Evolutionary conservation across 2,113 vertebrate genomes (phyloP).

Genomic region (Noturus placidus): DNA sequence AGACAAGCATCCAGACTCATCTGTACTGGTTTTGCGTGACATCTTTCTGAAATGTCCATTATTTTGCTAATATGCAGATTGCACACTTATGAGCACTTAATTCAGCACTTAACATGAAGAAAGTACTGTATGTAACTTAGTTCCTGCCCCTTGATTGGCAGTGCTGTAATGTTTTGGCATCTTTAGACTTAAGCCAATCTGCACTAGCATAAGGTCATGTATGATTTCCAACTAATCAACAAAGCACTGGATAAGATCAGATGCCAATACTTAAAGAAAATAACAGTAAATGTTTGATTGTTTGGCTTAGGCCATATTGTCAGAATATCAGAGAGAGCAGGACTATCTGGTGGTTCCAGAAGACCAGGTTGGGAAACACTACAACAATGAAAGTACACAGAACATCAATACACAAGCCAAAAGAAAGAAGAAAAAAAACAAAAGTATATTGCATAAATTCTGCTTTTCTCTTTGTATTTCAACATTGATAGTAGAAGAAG

Average conservation of each 20-base stretch:
- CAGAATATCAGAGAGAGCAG: not conserved
- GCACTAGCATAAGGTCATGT: not conserved
- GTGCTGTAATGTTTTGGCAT: not conserved
- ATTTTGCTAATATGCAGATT: not conserved
- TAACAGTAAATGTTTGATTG: not conserved
- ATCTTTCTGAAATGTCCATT: not conserved
- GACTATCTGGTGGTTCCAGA: not conserved
- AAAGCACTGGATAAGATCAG: not conserved
- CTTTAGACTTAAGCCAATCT: not conserved
- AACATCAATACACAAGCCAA: constrained; percentile 63
- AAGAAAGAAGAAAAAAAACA: constrained; percentile 44
- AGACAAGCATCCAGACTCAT: constrained; percentile 46
- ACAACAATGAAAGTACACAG: constrained; percentile 52
- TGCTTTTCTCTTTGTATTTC: constrained; percentile 53
- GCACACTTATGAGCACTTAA: not conserved
- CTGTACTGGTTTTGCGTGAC: not conserved
- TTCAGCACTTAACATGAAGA: not conserved
- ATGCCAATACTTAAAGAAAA: not conserved
- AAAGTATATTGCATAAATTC: constrained; percentile 64
- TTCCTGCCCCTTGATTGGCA: no score
- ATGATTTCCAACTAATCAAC: not conserved
- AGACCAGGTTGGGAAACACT: not conserved
- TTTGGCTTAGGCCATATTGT: not conserved
- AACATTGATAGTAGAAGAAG: constrained; percentile 64
- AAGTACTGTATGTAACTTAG: not conserved